Evolutionary conservation across 2,888 invertebrate genomes (phyloP), one percentile per base, ranked within the genome.

Genomic region (Camptogramma bilineatum): DNA sequence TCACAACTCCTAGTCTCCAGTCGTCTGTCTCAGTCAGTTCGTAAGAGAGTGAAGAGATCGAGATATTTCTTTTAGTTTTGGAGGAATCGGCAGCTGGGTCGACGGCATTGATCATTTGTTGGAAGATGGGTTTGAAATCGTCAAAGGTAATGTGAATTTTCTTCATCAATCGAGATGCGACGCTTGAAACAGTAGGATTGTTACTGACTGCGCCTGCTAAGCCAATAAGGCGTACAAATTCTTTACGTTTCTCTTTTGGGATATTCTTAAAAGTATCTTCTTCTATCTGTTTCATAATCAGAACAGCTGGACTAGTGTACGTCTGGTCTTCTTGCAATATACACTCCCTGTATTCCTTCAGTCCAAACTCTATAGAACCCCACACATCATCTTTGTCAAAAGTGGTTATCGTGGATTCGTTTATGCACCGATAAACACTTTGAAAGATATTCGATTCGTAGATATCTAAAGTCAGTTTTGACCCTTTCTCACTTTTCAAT

Each of bases 1-100:
- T 86, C 0, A 96, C 95, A 19, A 97, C 94, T 0, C 97, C 97
- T 55, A 96, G 91, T 78, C 95, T 96, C 98, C 98, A 98, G 66
- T 95, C 94, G 0, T 90, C 79, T 0, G 94, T 95, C 72, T 95
- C 95, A 0, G 96, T 88, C 31, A 96, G 89, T 76, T 95, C 94
- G n/a, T 94, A 86, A 0, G 94, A 94, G 8, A 95, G 88, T 82
- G 94, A 88, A 7, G 92, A 82, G 0, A 85, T 80, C 50, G 86
- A 83, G 5, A 89, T 80, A 51, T 91, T 86, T 72, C 91, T 94
- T 73, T 91, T 93, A 66, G 88, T 89, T 39, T 90, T 92, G 66
- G 88, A 90, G 19, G 86, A 80, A 0, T 79, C 73, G 39, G 73
- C 84, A 8, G 81, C 80, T 60, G 94, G 93, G 31, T 93, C 91